Base-by-base conservation (phyloP, 2,888 invertebrate genomes). In the Lepidochrysops patricia region DNA sequence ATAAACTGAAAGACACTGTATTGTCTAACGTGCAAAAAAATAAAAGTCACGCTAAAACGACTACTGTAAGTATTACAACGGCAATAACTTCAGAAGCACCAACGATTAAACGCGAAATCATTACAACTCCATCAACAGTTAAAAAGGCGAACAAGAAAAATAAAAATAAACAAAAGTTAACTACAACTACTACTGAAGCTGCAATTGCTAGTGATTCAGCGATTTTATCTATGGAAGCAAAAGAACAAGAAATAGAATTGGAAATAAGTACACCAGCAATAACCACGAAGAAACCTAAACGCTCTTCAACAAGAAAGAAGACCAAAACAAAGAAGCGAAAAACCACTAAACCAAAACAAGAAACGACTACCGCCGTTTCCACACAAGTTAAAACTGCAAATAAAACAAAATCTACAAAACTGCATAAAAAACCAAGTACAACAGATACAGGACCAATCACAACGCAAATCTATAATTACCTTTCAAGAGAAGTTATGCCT, bases 401-500 rank as follows among this genome's bases (percentile, higher is more conserved):
- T 71, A 93, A 92, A 75, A 89, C 89, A 0, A 90, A 90, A 69
- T 77, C 81, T 15, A 76, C 75, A 19, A 84, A 85, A 66, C 80
- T 77, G 61, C 70, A 76, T 2, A 84, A 87, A 50, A 83, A 87
- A 63, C 89, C 87, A 13, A 84, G 86, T 48, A 91, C 68, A 12
- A 65, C 66, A 35, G 67, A 69, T 35, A 75, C 77, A 54, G 80
- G 93, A 60, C 93, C 94, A 1, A 90, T 95, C 0, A 91, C 93
- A 7, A 93, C 94, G 0, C 93, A 94, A 74, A 91, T 95, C 26
- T 95, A 95, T 71, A 95, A 94, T 70, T 95, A 94, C 70, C 80
- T 95, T 43, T 94, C 94, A 2, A 89, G 95, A 68, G 95, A 95
- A 84, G 93, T 95, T 0, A 94, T 95, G 93, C 95, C 95, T 0